Percentiles rank a stretch among this genome's conserved stretches.
phyloP scores from a whole-genome alignment of 1,140 invertebrate genomes.

The Hylyphantes graminicola region DNA sequence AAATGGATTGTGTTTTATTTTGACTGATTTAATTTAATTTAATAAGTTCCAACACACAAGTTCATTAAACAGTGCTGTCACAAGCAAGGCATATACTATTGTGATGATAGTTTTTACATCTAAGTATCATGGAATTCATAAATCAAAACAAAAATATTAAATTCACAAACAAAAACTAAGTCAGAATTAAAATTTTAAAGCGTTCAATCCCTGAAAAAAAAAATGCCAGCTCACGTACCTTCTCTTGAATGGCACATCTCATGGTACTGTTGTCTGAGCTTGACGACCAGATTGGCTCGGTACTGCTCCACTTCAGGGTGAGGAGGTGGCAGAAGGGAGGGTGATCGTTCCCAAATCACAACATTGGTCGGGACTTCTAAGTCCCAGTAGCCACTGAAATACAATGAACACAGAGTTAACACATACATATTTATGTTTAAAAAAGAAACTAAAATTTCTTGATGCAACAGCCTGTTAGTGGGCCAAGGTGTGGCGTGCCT shows the following conservation, averaged over 20 bases:
- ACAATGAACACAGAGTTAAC: background rate
- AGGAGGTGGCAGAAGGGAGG: slow-evolving; percentile 83
- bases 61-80: too few relatives aligned
- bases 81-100: too few relatives aligned
- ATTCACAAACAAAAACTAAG: background rate
- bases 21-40: too few relatives aligned
- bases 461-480: too few relatives aligned
- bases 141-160: background rate
- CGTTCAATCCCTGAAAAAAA: background rate
- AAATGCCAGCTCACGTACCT: slow-evolving; percentile 68
- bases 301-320: slow-evolving; percentile 91
- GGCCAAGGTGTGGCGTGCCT: too few relatives aligned
- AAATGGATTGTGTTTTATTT: too few relatives aligned
- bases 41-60: too few relatives aligned
- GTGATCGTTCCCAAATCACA: slow-evolving; percentile 88
- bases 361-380: slow-evolving; percentile 93
- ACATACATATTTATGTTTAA: too few relatives aligned
- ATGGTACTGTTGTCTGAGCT: slow-evolving; percentile 90
- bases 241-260: slow-evolving; percentile 93
- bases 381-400: slow-evolving; percentile 88
- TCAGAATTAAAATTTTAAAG: too few relatives aligned
- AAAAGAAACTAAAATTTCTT: too few relatives aligned
- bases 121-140: too few relatives aligned
- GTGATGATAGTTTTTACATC: too few relatives aligned
- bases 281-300: slow-evolving; percentile 81